Percentiles rank a stretch among this genome's conserved stretches.
These are phyloP conservation scores for Mamestra configurata DNA, from an alignment of 1,140 invertebrate genomes.

Conservation along the genomic window DNA sequence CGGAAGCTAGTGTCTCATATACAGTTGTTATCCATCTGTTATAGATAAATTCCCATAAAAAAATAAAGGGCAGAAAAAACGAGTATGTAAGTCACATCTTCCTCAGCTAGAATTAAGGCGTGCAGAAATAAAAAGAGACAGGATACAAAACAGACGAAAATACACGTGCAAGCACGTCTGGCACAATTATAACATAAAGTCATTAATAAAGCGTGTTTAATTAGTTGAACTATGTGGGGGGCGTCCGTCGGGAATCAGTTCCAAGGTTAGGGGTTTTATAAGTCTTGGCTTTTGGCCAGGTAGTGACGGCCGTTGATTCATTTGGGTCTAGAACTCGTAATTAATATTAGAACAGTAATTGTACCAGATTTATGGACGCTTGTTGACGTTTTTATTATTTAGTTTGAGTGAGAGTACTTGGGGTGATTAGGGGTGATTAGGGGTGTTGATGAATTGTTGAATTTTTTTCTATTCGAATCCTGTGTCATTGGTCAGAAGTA, in stretches of 20 bases:
- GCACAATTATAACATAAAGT: slow-evolving; percentile 43
- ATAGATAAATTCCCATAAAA: too few relatives aligned
- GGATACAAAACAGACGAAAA: slow-evolving; percentile 29
- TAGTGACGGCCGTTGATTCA: slow-evolving; percentile 66
- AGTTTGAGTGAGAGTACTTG: too few relatives aligned
- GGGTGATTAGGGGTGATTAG: too few relatives aligned
- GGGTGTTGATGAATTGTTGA: neutral
- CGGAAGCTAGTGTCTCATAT: too few relatives aligned
- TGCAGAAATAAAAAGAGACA: neutral
- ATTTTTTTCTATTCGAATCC: neutral
- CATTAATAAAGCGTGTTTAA: slow-evolving; percentile 52
- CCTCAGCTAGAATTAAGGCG: too few relatives aligned
- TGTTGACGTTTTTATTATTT: too few relatives aligned
- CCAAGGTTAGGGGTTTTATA: slow-evolving; percentile 46
- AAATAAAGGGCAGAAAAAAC: too few relatives aligned
- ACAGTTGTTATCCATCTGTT: too few relatives aligned
- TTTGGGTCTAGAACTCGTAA: slow-evolving; percentile 41
- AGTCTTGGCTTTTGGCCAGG: slow-evolving; percentile 27
- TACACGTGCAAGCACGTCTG: slow-evolving; percentile 19
- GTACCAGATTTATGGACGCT: too few relatives aligned
- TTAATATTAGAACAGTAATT: slow-evolving; percentile 11
- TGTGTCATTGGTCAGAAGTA: neutral
- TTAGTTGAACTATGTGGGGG: slow-evolving; percentile 43
- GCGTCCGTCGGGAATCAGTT: slow-evolving; percentile 40
- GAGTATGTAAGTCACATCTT: too few relatives aligned